Percentiles rank a stretch among this genome's conserved stretches.
phyloP scores from a whole-genome alignment of 2,888 invertebrate species.

The Amorpha juglandis region DNA sequence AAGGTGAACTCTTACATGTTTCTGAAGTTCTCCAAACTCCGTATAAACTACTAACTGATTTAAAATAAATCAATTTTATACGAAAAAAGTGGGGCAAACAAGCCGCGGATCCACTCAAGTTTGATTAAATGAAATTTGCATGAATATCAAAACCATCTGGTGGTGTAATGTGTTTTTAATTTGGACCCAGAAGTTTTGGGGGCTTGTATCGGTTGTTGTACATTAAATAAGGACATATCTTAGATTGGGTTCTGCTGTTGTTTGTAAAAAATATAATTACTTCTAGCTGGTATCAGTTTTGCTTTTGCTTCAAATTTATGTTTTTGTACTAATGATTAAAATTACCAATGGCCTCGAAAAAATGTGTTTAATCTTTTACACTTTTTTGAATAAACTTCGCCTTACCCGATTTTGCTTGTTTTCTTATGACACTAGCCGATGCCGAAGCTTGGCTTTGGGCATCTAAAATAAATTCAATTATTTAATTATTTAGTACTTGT shows the following conservation, averaged over 20 bases:
- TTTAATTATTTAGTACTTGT: too few species aligned
- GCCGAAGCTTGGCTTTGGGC: conserved; percentile 11
- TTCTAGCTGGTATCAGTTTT: conserved; percentile 39
- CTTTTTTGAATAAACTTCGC: conserved; percentile 15
- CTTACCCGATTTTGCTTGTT: conserved; percentile 30
- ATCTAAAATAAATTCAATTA: conserved; percentile 20
- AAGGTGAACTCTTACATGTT: background rate
- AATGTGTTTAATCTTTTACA: too few species aligned
- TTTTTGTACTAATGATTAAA: too few species aligned
- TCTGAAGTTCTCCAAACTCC: background rate
- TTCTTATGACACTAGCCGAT: background rate
- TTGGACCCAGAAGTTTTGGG: conserved; percentile 72
- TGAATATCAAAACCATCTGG: conserved; percentile 71
- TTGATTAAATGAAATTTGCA: conserved; percentile 79
- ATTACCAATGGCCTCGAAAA: too few species aligned
- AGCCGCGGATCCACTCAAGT: conserved; percentile 32
- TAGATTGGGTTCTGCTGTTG: background rate
- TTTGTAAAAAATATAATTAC: background rate
- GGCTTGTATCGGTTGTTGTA: conserved; percentile 56
- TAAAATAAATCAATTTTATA: conserved; percentile 27
- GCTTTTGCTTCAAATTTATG: too few species aligned
- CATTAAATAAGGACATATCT: background rate
- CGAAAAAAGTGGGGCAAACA: conserved; percentile 27
- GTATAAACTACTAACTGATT: conserved; percentile 11
- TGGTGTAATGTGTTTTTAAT: conserved; percentile 79